Evolutionary conservation across 2,113 vertebrate genomes (phyloP), one percentile per base, ranked within the genome.

Genomic region (Ornithorhynchus anatinus): DNA sequence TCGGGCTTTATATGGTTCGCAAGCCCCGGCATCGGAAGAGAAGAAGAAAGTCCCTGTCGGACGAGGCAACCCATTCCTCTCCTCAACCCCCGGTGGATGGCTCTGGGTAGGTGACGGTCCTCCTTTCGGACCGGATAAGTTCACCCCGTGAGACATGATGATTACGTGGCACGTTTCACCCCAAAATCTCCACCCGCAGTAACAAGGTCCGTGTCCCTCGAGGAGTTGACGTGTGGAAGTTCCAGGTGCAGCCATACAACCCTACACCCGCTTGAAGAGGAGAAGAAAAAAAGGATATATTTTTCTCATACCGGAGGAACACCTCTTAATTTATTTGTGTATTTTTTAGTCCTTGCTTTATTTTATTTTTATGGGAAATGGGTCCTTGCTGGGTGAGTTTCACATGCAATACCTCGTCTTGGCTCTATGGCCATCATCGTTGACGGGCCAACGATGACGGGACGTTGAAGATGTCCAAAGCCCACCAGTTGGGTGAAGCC

Each of bases 181-280:
- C 38, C 33, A 14, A 72, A 17, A 25, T 62, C 59, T 56, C 11
- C 47, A 19, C 36, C 12, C 13, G 43, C 27, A 62, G 35, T 35
- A 47, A 42, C n/a, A 74, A 48, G n/a, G 43, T 76, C 57, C 36
- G 37, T 48, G 38, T 72, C 56, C 72, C 45, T n/a, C n/a, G 47
- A 74, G 59, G 75, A 70, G 80, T 77, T 75, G 62, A 77, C 59
- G 73, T 35, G 65, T 69, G 66, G 47, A 50, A 31, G 33, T 39
- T 51, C 50, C 40, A 64, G 39, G 56, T 22, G 39, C 43, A 72
- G 52, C 20, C 14, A 38, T 47, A 38, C 42, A 27, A 66, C 63
- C 48, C 27, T 23, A 63, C 16, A 27, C 53, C 44, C 48, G 29
- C 52, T 23, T 27, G 51, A 54, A 43, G 38, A 32, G 15, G 59